Conservation (phyloP, 30 jellyfish, hydroid and myxozoan genomes). For the Aurelia sp. region DNA sequence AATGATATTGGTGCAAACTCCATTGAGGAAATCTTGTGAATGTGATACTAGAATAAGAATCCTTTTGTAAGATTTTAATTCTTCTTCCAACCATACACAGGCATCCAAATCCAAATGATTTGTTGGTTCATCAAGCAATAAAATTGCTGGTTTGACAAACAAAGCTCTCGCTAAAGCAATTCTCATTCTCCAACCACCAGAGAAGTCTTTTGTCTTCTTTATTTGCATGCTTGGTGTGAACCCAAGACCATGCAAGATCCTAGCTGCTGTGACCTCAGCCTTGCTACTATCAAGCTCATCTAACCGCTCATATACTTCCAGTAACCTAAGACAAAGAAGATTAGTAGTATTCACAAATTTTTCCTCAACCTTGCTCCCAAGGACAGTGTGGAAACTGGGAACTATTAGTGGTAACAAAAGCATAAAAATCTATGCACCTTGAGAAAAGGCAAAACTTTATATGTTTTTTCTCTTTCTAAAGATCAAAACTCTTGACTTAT, state of each 20-base stretch:
- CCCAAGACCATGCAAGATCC: conserved; percentile 95
- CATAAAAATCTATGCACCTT: too few relatives aligned
- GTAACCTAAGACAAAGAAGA: conserved; percentile 50
- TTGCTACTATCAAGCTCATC: conserved; percentile 93
- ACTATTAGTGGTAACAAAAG: too few relatives aligned
- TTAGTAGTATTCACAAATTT: not conserved
- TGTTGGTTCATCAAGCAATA: conserved; percentile 96
- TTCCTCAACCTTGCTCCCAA: too few relatives aligned
- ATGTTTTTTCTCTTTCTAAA: too few relatives aligned
- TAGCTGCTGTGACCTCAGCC: conserved; percentile 94
- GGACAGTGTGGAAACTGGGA: too few relatives aligned
- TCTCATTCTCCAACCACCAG: conserved; percentile 99
- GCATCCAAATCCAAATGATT: conserved; percentile 97
- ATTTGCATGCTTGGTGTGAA: conserved; percentile 95
- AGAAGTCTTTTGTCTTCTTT: conserved; percentile 88
- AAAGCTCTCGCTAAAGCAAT: conserved; percentile 95
- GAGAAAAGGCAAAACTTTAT: too few relatives aligned
- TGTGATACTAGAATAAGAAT: conserved; percentile 91
- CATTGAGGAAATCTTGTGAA: conserved; percentile 96
- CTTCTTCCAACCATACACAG: conserved; percentile 97
- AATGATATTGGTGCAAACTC: conserved; percentile 93
- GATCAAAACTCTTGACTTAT: too few relatives aligned
- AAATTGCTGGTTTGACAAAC: conserved; percentile 91
- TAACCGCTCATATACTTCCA: conserved; percentile 90
- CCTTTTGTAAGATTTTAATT: conserved; percentile 85